A percentile compares a stretch with the other conserved stretches of the same genome.
phyloP scores from a whole-genome alignment of 92 coral and sea anemone genomes.

The Parazoanthus atlanticus region DNA sequence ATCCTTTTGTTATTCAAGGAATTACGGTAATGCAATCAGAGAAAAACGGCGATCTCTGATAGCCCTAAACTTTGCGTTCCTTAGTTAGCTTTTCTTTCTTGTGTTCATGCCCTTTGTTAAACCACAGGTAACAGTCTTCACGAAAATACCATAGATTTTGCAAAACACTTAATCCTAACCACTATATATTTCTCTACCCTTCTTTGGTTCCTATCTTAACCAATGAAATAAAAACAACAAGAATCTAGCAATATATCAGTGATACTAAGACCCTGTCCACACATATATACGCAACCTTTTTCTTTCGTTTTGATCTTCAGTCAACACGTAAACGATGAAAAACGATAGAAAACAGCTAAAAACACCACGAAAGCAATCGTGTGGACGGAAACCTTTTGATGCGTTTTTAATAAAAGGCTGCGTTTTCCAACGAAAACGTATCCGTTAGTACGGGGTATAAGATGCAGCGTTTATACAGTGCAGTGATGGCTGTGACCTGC shows the following conservation, averaged over 20 bases:
- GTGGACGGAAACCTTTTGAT: no score
- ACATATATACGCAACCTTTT: no score
- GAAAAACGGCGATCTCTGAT: not conserved
- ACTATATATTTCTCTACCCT: not conserved
- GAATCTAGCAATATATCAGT: not conserved
- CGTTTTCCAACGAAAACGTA: no score
- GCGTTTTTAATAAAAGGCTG: no score
- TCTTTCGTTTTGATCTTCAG: no score
- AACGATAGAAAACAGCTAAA: no score
- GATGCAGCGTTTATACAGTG: not conserved
- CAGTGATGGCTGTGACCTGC: not conserved
- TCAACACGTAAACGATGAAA: no score
- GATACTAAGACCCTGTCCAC: no score
- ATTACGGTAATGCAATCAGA: no score
- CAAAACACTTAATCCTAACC: not conserved
- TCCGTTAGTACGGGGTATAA: not conserved
- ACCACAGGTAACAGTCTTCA: not conserved
- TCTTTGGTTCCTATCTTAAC: not conserved
- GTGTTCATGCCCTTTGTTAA: not conserved
- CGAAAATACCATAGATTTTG: not conserved
- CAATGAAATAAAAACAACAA: not conserved
- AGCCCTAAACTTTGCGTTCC: not conserved
- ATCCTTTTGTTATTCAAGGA: no score
- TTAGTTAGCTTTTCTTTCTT: not conserved
- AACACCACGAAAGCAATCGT: no score